phyloP scores from a whole-genome alignment of 2,888 invertebrate genomes.

The Linnaemya vulpina region DNA sequence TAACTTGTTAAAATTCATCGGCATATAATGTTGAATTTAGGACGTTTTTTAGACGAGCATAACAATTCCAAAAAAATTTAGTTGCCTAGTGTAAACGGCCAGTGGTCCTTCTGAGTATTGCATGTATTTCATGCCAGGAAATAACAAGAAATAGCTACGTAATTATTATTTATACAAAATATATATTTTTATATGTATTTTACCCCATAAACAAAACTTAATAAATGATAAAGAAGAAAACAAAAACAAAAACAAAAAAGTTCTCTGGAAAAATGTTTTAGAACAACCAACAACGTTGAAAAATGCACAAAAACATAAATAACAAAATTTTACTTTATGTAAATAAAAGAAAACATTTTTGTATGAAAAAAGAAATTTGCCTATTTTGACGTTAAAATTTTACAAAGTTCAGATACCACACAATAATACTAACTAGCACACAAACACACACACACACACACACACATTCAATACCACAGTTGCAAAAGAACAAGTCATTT shows the following conservation, averaged over 20 bases:
- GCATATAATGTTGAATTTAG: too few relatives aligned
- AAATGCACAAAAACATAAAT: constrained; percentile 45
- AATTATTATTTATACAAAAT: constrained; percentile 8
- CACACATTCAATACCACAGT: constrained; percentile 2
- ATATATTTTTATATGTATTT: constrained; percentile 14
- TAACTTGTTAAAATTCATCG: too few relatives aligned
- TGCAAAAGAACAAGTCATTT: constrained; percentile 29
- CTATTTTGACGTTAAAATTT: constrained; percentile 33
- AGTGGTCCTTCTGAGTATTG: not conserved
- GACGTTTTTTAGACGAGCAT: too few relatives aligned
- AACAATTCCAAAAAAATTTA: too few relatives aligned
- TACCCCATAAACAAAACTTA: constrained; percentile 16
- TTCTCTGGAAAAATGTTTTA: constrained; percentile 9
- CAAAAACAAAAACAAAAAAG: not conserved
- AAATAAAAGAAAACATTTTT: constrained; percentile 33
- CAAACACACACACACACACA: not conserved
- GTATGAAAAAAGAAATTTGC: constrained; percentile 8
- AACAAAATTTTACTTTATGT: constrained; percentile 37
- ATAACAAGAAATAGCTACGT: not conserved
- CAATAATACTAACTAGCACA: not conserved
- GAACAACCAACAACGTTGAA: constrained; percentile 23
- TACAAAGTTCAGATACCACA: constrained; percentile 28
- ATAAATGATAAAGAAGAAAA: not conserved
- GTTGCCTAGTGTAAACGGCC: not conserved
- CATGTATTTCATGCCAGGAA: not conserved